Base-by-base conservation (phyloP, 2,888 invertebrate genomes). In the Pristionchus japonicus region DNA sequence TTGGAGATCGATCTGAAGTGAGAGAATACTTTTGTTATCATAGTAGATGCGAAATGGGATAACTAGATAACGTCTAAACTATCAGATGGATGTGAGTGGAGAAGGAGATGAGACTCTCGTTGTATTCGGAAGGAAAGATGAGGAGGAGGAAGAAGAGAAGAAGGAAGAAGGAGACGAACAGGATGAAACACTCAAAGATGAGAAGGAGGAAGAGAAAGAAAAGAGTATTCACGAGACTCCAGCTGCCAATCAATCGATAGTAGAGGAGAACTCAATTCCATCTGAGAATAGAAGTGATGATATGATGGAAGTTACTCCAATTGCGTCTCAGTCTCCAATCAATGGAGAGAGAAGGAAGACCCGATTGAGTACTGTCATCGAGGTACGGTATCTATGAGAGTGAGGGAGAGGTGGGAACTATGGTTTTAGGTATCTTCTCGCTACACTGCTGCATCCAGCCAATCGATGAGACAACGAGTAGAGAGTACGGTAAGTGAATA, bases 381-480 rank as follows among this genome's bases (percentile, higher is more conserved):
- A 77, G 77, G 77, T 77, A 77, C 13, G 3, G n/a, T n/a, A n/a
- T n/a, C 7, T 43, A 77, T 23, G n/a, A 23, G 43, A 74, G 47
- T 77, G 43, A 47, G n/a, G n/a, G n/a, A 6, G 3, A 43, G 27
- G 47, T n/a, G 6, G 52, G 3, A 6, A n/a, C 20, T 6, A n/a
- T 23, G 57, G 7, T 57, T 77, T 13, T 27, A 77, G 77, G 77
- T 77, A 20, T 77, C 77, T n/a, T 77, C 77, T 77, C 77, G 27
- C 43, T 77, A 77, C 47, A 77, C 77, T 77, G 47, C 27, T 27
- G 77, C 77, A n/a, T 77, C 77, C 43, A 77, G 77, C 17, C 77
- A 77, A 77, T 77, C 77, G n/a, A 77, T 77, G n/a, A 77, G 77
- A 77, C 40, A 77, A 17, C 15, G 77, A 27, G 43, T 77, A 43